Evolutionary conservation across 2,797 vertebrate genomes (phyloP).

Genomic region (Sternotherus odoratus): DNA sequence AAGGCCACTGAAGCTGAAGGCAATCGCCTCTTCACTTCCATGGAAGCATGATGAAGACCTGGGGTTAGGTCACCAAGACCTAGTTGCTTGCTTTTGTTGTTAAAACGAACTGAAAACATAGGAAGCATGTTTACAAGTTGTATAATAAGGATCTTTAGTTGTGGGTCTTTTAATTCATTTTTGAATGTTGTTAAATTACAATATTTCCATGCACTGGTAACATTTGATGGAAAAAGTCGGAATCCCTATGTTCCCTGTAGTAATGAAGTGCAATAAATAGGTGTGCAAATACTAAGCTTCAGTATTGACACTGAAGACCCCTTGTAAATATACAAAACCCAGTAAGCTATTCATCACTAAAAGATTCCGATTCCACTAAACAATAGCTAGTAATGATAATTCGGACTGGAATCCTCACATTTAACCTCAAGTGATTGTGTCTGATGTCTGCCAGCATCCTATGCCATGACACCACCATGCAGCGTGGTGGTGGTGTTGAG

Average conservation of each 20-base stretch:
- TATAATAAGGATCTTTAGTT: not conserved
- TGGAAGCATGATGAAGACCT: not conserved
- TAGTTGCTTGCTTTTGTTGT: constrained; percentile 10
- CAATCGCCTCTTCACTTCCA: not conserved
- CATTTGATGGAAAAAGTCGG: not conserved
- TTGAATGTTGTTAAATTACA: not conserved
- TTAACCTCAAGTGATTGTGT: accelerated
- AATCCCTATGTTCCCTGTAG: not conserved
- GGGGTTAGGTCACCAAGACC: not conserved
- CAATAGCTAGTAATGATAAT: not conserved
- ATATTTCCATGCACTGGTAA: not conserved
- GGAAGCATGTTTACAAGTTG: not conserved
- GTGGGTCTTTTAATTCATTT: constrained; percentile 28
- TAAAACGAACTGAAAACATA: constrained; percentile 30
- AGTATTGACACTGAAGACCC: constrained; percentile 10
- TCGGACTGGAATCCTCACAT: not conserved
- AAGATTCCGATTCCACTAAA: constrained; percentile 28
- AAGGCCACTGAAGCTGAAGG: accelerated
- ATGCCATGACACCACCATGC: not conserved
- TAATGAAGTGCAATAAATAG: constrained; percentile 36
- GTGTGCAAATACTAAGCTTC: not conserved
- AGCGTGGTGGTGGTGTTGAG: not conserved
- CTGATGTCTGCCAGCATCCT: not conserved
- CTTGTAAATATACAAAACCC: constrained; percentile 20
- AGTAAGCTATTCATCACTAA: not conserved